phyloP scores from a whole-genome alignment of 2,113 vertebrate species.

The Melanotaenia duboulayi region DNA sequence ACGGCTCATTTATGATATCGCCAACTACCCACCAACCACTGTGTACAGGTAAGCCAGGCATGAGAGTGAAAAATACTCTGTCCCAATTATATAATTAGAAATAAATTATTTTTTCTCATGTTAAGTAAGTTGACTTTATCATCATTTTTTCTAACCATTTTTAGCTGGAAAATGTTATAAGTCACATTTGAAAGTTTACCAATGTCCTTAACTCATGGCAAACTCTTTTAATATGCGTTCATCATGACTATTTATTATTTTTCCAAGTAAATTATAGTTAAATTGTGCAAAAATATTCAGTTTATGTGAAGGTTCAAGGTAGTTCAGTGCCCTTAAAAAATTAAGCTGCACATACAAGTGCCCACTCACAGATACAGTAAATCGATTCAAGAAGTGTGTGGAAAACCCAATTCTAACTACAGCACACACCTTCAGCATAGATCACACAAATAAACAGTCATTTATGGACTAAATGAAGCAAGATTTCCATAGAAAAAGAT shows the following conservation, averaged over 20 bases:
- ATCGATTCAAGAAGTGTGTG: not conserved
- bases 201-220: too few relatives aligned
- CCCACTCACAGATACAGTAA: not conserved
- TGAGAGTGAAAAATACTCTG: not conserved
- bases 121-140: not conserved
- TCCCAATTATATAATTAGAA: not conserved
- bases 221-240: too few relatives aligned
- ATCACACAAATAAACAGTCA: not conserved
- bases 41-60: slow-evolving; percentile 89
- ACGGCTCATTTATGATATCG: slow-evolving; percentile 92
- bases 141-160: not conserved
- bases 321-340: not conserved
- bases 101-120: not conserved
- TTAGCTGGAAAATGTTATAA: not conserved
- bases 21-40: slow-evolving; percentile 92
- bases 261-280: too few relatives aligned
- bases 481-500: not conserved
- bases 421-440: not conserved
- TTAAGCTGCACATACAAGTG: not conserved
- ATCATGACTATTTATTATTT: too few relatives aligned
- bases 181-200: too few relatives aligned
- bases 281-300: not conserved
- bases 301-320: not conserved
- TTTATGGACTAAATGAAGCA: not conserved
- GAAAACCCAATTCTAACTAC: not conserved